A percentile compares a stretch with the other conserved stretches of the same genome.
These are phyloP conservation scores for Alfaro cultratus DNA, from an alignment of 2,797 vertebrate species.

Conservation along the genomic window DNA sequence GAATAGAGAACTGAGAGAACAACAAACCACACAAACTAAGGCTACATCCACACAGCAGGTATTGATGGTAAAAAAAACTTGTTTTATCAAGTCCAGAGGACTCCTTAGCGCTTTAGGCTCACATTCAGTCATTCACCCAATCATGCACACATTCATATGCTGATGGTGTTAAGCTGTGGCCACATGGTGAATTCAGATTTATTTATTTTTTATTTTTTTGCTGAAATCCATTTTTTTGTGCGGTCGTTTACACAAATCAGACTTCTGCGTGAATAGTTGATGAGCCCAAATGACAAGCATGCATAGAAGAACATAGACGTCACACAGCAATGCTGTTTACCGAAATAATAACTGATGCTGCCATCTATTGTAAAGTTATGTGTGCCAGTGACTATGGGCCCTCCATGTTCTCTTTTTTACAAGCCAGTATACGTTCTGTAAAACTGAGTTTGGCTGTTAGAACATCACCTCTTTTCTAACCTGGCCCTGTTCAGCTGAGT, in stretches of 20 bases:
- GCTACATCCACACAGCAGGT: background rate
- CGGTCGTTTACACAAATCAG: background rate
- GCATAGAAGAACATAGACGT: background rate
- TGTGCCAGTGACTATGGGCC: too few relatives aligned
- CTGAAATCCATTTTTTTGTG: too few relatives aligned
- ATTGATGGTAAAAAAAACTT: background rate
- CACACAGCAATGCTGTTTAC: too few relatives aligned
- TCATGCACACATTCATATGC: background rate
- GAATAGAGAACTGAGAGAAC: background rate
- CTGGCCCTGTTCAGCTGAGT: too few relatives aligned
- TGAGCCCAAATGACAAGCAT: background rate
- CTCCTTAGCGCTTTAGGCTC: background rate
- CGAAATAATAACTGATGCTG: too few relatives aligned
- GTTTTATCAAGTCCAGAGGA: background rate
- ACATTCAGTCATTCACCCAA: background rate
- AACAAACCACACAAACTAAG: slow-evolving; percentile 1
- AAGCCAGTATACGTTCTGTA: too few relatives aligned
- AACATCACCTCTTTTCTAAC: too few relatives aligned
- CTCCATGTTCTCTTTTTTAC: too few relatives aligned
- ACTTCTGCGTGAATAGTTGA: background rate
- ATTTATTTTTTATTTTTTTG: background rate
- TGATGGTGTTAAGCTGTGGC: background rate
- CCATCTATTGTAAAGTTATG: too few relatives aligned
- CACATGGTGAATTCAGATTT: background rate
- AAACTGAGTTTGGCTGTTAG: too few relatives aligned